Evolutionary conservation across 2,797 vertebrate genomes (phyloP).

Genomic region (Parauchenoglanis punctatus): DNA sequence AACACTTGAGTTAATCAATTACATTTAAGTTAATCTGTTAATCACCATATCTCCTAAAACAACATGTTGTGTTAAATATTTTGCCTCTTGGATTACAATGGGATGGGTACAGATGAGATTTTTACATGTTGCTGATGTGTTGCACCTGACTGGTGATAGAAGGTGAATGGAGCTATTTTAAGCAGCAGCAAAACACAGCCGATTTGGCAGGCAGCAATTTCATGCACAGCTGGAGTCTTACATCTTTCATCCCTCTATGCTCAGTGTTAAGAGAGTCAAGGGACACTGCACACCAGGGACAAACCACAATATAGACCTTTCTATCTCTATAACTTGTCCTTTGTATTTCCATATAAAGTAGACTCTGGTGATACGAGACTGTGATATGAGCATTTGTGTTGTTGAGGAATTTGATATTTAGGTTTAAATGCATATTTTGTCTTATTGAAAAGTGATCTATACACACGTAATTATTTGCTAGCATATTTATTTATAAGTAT

Average conservation of each 20-base stretch:
- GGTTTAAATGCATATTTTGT: background rate
- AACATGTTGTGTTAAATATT: background rate
- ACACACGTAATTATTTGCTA: background rate
- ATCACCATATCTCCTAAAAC: background rate
- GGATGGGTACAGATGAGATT: background rate
- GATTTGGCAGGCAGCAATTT: slow-evolving; percentile 55
- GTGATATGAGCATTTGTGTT: background rate
- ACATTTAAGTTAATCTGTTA: too few species aligned
- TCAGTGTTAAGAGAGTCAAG: slow-evolving; percentile 41
- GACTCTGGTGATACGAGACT: background rate
- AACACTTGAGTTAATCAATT: too few species aligned
- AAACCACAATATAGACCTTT: slow-evolving; percentile 7
- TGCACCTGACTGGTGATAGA: slow-evolving; percentile 47
- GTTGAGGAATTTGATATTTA: background rate
- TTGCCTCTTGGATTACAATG: background rate
- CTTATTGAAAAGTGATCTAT: background rate
- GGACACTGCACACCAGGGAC: slow-evolving; percentile 50
- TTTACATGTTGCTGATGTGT: slow-evolving; percentile 29
- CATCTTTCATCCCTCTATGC: slow-evolving; percentile 45
- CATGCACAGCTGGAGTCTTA: slow-evolving; percentile 57
- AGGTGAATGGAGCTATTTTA: slow-evolving; percentile 50
- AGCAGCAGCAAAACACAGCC: slow-evolving; percentile 43
- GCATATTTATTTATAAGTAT: background rate
- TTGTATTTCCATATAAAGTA: slow-evolving; percentile 19
- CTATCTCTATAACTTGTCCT: background rate